A percentile compares a stretch with the other conserved stretches of the same genome.
These are phyloP conservation scores for Napeogenes inachia DNA, from an alignment of 2,888 invertebrate genomes.

Conservation along the genomic window DNA sequence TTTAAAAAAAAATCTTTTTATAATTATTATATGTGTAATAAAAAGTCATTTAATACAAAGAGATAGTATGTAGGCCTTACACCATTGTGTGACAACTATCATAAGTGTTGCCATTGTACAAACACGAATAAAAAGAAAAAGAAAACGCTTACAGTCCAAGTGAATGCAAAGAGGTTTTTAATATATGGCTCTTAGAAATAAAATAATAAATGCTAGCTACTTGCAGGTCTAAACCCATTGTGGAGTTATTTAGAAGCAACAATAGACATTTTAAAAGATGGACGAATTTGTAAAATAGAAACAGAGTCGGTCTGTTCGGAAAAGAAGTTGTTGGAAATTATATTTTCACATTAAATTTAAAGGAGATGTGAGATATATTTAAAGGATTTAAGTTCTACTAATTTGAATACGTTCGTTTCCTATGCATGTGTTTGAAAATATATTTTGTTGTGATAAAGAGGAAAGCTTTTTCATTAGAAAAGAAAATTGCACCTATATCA, in stretches of 20 bases:
- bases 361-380: not conserved
- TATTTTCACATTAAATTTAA: not conserved
- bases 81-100: slow-evolving; percentile 23
- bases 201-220: slow-evolving; percentile 16
- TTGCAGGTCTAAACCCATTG: slow-evolving; percentile 20
- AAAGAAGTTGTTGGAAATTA: not conserved
- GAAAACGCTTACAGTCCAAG: slow-evolving; percentile 25
- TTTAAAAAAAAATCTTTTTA: not conserved
- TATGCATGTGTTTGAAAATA: not conserved
- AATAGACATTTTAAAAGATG: slow-evolving; percentile 3
- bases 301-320: not conserved
- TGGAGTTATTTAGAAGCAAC: slow-evolving; percentile 4
- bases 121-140: slow-evolving; percentile 26
- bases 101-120: slow-evolving; percentile 29
- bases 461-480: slow-evolving; percentile 23
- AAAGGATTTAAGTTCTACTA: not conserved
- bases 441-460: not conserved
- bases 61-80: slow-evolving; percentile 13
- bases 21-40: not conserved
- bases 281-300: slow-evolving; percentile 2
- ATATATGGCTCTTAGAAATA: slow-evolving; percentile 29
- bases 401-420: not conserved
- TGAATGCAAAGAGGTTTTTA: slow-evolving; percentile 27
- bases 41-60: slow-evolving; percentile 3
- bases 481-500: slow-evolving; percentile 29